Evolutionary conservation across 2,113 vertebrate species (phyloP), one percentile per base, ranked within the genome.

Genomic region (Sarotherodon lohbergeri): DNA sequence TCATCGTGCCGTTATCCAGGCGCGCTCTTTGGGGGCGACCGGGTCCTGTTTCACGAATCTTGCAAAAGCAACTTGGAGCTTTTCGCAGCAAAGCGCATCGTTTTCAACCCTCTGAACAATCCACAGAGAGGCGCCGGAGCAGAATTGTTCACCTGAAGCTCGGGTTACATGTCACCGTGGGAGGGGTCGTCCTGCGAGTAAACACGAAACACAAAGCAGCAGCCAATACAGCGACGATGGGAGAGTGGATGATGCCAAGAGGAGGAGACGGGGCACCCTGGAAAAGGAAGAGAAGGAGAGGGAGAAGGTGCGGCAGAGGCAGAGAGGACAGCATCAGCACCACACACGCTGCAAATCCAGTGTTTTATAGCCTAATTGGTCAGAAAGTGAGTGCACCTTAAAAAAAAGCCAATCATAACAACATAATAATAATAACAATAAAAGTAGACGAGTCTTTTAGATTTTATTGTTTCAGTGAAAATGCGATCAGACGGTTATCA

Each of bases 81-180:
- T 32, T 29, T 10, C 17, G 36, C 16, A 32, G 19, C 7, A 7
- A 61, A 46, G 46, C 46, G 80, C 34, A 14, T 50, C 39, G 71
- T n/a, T 57, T 22, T 16, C 43, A 39, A 5, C 5, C 14, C 24
- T 6, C 17, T 50, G 4, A 14, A 34, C 3, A 6, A 71, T 66
- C 81, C 57, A 13, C 36, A 2, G 32, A 2, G 76, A 39, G 50
- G 66, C 19, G 84, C 27, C 24, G 43, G 10, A 1, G 68, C 76
- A 59, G 61, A 81, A 76, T 61, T 59, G 88, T 32, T 93, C 93
- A 94, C 93, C 92, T 93, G 91, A 85, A 71, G 89, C 82, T 88
- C 85, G 87, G 66, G 85, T 61, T 82, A 87, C 90, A 55, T n/a
- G 82, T 80, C 13, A 43, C 76, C 3, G 92, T 34, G 82, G 92